Evolutionary conservation across 2,113 vertebrate genomes (phyloP).

Genomic region (Chloropsis cyanopogon): DNA sequence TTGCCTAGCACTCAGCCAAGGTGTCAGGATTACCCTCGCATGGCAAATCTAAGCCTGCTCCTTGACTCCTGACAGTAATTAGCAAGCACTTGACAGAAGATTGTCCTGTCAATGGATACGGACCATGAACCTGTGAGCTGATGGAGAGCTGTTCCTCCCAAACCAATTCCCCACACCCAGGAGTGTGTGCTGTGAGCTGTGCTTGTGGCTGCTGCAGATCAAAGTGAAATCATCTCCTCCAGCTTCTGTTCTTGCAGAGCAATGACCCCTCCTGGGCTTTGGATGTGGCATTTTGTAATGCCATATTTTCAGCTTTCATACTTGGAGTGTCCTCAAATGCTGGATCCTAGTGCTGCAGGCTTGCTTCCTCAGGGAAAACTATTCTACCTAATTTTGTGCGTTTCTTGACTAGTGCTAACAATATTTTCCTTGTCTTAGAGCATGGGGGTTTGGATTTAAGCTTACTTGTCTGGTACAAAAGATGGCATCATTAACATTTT

Average conservation of each 20-base stretch:
- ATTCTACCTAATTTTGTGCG: neutral
- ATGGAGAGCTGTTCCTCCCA: neutral
- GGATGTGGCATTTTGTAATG: neutral
- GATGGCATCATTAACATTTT: neutral
- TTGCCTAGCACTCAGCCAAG: neutral
- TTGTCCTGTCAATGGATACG: neutral
- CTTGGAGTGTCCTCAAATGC: neutral
- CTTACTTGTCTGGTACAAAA: neutral
- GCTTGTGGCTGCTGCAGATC: neutral
- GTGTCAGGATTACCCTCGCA: neutral
- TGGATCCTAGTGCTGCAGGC: neutral
- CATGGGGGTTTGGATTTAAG: neutral
- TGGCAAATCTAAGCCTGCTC: neutral
- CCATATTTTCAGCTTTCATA: neutral
- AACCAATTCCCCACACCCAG: neutral
- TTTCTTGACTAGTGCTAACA: neutral
- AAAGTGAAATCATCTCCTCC: neutral
- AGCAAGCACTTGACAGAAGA: neutral
- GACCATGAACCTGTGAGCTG: neutral
- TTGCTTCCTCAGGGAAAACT: neutral
- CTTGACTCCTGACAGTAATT: neutral
- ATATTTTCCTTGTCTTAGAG: neutral
- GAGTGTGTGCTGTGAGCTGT: too few relatives aligned
- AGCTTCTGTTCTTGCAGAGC: neutral
- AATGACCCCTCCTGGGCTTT: neutral